Percentiles rank a stretch among this genome's conserved stretches.
Conservation (phyloP, 2,797 vertebrate species). For the Scolopax rusticola region DNA sequence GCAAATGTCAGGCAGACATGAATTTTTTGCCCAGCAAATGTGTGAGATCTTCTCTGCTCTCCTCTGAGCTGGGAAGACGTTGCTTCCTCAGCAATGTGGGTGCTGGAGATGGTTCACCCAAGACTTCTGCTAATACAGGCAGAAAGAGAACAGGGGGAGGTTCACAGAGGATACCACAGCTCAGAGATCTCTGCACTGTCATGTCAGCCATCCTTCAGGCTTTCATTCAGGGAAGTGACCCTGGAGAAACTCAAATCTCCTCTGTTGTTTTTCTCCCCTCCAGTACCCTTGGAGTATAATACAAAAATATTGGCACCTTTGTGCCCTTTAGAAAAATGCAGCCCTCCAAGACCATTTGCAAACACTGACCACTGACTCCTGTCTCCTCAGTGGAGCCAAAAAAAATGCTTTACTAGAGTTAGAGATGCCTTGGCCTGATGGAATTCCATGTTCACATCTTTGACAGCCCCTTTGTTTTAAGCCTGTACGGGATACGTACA, state of each 20-base stretch:
- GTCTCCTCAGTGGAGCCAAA: background rate
- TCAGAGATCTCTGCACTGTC: background rate
- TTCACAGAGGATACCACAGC: background rate
- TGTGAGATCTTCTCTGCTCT: background rate
- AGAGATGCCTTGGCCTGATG: background rate
- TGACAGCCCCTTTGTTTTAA: background rate
- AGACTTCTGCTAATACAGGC: background rate
- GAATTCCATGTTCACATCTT: background rate
- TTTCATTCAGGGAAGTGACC: background rate
- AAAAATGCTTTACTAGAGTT: background rate
- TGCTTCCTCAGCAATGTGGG: accelerated
- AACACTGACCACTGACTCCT: background rate
- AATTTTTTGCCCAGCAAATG: background rate
- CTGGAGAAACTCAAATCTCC: background rate
- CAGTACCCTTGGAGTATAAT: background rate
- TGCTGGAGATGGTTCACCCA: background rate
- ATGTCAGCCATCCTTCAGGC: background rate
- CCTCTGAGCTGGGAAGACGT: background rate
- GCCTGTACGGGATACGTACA: accelerated
- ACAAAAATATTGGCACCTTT: background rate
- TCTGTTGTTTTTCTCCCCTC: background rate
- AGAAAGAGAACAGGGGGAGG: background rate
- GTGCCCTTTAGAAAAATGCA: background rate
- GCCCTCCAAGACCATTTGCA: background rate
- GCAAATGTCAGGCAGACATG: background rate